Percentiles rank a stretch among this genome's conserved stretches.
phyloP scores from a whole-genome alignment of 2,797 vertebrate species.

The Labeo calbasu region DNA sequence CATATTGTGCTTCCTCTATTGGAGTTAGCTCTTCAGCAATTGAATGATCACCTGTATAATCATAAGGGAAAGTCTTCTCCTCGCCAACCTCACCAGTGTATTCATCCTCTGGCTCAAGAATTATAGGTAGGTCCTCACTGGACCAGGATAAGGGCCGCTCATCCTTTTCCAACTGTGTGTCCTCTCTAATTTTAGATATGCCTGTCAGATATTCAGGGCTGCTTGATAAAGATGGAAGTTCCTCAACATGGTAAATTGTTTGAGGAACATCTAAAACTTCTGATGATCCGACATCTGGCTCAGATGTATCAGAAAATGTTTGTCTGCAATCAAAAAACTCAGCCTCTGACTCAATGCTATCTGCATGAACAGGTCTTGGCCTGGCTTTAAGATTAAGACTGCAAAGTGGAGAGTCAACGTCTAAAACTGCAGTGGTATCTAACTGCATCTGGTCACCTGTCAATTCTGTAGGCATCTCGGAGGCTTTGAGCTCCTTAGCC shows the following conservation, averaged over 20 bases:
- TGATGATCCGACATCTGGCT: slow-evolving; percentile 56
- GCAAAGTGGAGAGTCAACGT: slow-evolving; percentile 30
- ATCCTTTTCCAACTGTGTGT: slow-evolving; percentile 55
- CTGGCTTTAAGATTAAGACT: slow-evolving; percentile 23
- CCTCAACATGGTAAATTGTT: slow-evolving; percentile 66
- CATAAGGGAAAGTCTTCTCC: slow-evolving; percentile 54
- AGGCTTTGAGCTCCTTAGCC: slow-evolving; percentile 9
- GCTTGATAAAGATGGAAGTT: slow-evolving; percentile 67
- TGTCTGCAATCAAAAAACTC: slow-evolving; percentile 80
- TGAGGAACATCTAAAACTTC: slow-evolving; percentile 44
- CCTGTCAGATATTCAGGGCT: slow-evolving; percentile 58
- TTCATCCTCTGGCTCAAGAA: slow-evolving; percentile 78
- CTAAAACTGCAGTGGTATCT: neutral
- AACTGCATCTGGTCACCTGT: neutral
- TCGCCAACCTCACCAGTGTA: slow-evolving; percentile 56
- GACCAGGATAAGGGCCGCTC: slow-evolving; percentile 68
- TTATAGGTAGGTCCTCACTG: slow-evolving; percentile 76
- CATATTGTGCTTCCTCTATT: slow-evolving; percentile 72
- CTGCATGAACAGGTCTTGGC: slow-evolving; percentile 32
- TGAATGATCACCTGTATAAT: slow-evolving; percentile 70
- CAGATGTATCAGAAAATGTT: slow-evolving; percentile 71
- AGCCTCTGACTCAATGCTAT: slow-evolving; percentile 48
- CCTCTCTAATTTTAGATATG: slow-evolving; percentile 45
- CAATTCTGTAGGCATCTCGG: slow-evolving; percentile 6
- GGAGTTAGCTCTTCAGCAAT: slow-evolving; percentile 82